Conservation (phyloP, 2,113 vertebrate species). For the Octodon degus region DNA sequence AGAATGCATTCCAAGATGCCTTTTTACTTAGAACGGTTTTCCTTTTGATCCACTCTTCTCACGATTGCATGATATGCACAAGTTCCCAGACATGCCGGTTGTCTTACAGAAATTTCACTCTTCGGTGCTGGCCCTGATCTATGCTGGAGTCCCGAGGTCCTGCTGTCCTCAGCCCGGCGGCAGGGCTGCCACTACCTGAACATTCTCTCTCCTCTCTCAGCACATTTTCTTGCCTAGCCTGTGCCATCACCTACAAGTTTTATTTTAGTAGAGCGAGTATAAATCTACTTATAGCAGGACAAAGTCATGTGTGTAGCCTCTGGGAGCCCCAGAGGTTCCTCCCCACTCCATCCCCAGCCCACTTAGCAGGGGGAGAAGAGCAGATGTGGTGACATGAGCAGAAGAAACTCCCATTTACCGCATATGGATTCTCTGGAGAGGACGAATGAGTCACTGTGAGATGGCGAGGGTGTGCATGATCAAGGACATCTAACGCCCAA, state of each 20-base stretch:
- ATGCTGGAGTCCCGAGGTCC: not conserved
- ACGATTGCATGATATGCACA: not conserved
- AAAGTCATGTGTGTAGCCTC: not conserved
- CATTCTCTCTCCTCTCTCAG: not conserved
- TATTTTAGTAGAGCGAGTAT: not conserved
- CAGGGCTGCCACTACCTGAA: not conserved
- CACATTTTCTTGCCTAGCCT: too few relatives aligned
- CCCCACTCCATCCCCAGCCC: not conserved
- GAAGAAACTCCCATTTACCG: not conserved
- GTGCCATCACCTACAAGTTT: not conserved
- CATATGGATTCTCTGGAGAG: not conserved
- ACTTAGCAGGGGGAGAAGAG: not conserved
- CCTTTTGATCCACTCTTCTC: not conserved
- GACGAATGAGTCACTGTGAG: not conserved
- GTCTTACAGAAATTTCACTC: not conserved
- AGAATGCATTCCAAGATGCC: not conserved
- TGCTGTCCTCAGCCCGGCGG: not conserved
- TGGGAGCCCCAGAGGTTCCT: not conserved
- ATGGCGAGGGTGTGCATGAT: not conserved
- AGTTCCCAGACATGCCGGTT: not conserved
- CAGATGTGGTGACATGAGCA: not conserved
- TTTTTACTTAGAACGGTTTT: not conserved
- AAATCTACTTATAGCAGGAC: not conserved
- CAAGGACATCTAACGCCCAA: accelerated
- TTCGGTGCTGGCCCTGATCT: not conserved